Conservation (phyloP, 2,113 vertebrate genomes). For the Rattus norvegicus region GRCr8 NC_086019.1:183899501-183900000, state of each 20-base stretch:
- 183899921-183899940: not conserved
- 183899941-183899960: slow-evolving; percentile 2
- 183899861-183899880: not conserved
- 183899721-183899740: not conserved
- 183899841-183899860: not conserved
- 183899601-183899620: slow-evolving; percentile 80
- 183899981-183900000: slow-evolving; percentile 18
- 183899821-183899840: not conserved
- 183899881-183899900: not conserved
- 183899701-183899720: not conserved
- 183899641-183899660: slow-evolving; percentile 82
- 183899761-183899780: not conserved
- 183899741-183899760: not conserved
- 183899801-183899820: slow-evolving; percentile 3
- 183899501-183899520: not conserved
- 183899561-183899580: slow-evolving; percentile 81
- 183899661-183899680: slow-evolving; percentile 7
- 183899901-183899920: not conserved
- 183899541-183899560: not conserved
- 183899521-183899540: not conserved
- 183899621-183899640: slow-evolving; percentile 63
- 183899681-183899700: not conserved
- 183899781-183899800: not conserved
- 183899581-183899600: slow-evolving; percentile 8
- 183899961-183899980: slow-evolving; percentile 47